Conservation (phyloP, 2,888 invertebrate species). For the Oscheius onirici region DNA sequence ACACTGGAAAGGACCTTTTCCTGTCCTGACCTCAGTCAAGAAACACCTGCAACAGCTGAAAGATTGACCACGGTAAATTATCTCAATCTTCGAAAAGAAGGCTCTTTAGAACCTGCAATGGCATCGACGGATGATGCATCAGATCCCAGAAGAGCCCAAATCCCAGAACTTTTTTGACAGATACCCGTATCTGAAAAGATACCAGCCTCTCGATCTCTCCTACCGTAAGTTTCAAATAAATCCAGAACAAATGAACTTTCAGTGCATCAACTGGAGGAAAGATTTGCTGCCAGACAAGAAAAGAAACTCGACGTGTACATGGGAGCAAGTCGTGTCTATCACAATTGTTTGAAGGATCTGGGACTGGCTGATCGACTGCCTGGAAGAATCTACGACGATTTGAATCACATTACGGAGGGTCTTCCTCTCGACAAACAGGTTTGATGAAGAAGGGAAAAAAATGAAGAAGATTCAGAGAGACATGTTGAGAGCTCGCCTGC, state of each 20-base stretch:
- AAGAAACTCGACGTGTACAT: constrained; percentile 38
- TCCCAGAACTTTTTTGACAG: not conserved
- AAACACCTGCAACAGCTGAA: not conserved
- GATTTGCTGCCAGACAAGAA: constrained; percentile 31
- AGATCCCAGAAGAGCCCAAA: not conserved
- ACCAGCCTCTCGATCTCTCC: constrained; percentile 14
- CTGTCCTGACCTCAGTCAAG: constrained; percentile 12
- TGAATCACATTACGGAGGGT: constrained; percentile 42
- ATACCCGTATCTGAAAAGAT: constrained; percentile 29
- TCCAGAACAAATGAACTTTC: not conserved
- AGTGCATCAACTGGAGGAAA: constrained; percentile 28
- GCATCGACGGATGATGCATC: not conserved
- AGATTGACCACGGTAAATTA: not conserved
- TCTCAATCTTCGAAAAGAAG: too few species aligned
- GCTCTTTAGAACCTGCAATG: not conserved
- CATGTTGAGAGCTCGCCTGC: constrained; percentile 46
- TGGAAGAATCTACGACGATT: constrained; percentile 54
- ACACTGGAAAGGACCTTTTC: constrained; percentile 21
- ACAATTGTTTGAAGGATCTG: constrained; percentile 41
- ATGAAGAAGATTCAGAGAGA: constrained; percentile 38
- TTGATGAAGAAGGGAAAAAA: not conserved
- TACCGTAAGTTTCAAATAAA: not conserved
- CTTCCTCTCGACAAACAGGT: constrained; percentile 49
- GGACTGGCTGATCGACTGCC: constrained; percentile 52
- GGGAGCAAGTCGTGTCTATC: constrained; percentile 40